Conservation (phyloP, 2,888 invertebrate species). For the Mesoligia furuncula region DNA sequence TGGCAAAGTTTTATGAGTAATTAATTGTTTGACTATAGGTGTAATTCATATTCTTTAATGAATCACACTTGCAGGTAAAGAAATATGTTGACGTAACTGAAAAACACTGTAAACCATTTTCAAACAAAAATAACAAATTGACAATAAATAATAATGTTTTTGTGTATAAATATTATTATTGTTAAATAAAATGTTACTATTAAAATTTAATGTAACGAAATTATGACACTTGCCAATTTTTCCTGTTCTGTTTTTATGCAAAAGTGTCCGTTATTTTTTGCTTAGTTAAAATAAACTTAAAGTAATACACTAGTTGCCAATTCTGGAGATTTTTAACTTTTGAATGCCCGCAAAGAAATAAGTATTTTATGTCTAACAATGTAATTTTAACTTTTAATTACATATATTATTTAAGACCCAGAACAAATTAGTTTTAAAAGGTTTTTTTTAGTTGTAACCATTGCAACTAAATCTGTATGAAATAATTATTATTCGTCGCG, state of each 20-base stretch:
- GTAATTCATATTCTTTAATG: neutral
- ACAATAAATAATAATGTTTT: constrained; percentile 73
- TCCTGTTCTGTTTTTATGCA: neutral
- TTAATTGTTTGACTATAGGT: neutral
- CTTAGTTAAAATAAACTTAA: constrained; percentile 19
- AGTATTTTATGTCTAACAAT: neutral
- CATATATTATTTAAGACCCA: constrained; percentile 9
- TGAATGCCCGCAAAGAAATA: constrained; percentile 16
- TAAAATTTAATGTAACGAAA: constrained; percentile 25
- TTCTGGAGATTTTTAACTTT: constrained; percentile 22
- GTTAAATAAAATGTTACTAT: constrained; percentile 53
- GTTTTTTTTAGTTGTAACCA: neutral
- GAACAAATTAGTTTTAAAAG: constrained; percentile 35
- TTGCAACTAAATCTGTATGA: neutral
- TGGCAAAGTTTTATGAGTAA: neutral
- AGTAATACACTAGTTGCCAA: constrained; percentile 14
- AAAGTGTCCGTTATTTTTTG: constrained; percentile 6
- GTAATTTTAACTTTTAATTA: neutral
- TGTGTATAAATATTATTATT: constrained; percentile 64
- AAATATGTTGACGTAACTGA: neutral
- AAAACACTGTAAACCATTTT: constrained; percentile 62
- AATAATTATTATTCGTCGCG: neutral
- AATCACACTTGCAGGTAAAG: neutral
- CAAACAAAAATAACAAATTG: constrained; percentile 61
- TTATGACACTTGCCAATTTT: constrained; percentile 37